Percentiles rank a stretch among this genome's conserved stretches.
phyloP scores from a whole-genome alignment of 2,797 vertebrate genomes.

The Jordanella pulchra region DNA sequence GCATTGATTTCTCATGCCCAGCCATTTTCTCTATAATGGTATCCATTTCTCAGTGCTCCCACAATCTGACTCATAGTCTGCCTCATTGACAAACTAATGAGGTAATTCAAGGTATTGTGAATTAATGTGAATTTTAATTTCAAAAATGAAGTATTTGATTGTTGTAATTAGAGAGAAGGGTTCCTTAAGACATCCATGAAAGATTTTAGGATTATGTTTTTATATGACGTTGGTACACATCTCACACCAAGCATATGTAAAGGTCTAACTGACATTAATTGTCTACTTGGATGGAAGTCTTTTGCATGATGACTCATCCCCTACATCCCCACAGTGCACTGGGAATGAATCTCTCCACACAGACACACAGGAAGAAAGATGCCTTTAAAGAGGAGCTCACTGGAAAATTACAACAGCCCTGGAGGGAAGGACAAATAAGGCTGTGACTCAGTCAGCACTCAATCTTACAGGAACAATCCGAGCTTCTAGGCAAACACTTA shows the following conservation, averaged over 20 bases:
- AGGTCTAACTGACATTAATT: slow-evolving; percentile 39
- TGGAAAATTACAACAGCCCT: slow-evolving; percentile 24
- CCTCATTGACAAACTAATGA: slow-evolving; percentile 35
- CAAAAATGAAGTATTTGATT: slow-evolving; percentile 10
- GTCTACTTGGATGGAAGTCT: slow-evolving; percentile 40
- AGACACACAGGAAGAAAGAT: slow-evolving; percentile 18
- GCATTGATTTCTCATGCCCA: slow-evolving; percentile 24
- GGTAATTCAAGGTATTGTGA: slow-evolving; percentile 31
- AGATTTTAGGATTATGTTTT: neutral
- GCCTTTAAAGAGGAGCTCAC: slow-evolving; percentile 23
- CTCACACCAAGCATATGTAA: neutral
- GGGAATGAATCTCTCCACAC: slow-evolving; percentile 30
- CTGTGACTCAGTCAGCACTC: slow-evolving; percentile 19
- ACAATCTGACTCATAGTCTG: slow-evolving; percentile 28
- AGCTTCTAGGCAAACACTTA: slow-evolving; percentile 5
- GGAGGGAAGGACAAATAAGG: slow-evolving; percentile 14
- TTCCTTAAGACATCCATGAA: slow-evolving; percentile 1
- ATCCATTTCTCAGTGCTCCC: slow-evolving; percentile 23
- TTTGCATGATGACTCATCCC: slow-evolving; percentile 55
- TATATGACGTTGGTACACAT: neutral
- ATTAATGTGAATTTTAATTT: slow-evolving; percentile 2
- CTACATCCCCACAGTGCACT: slow-evolving; percentile 20
- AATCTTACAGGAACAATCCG: slow-evolving; percentile 3
- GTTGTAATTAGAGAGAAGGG: neutral
- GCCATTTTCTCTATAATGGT: slow-evolving; percentile 24